These are phyloP conservation scores for Phenacoccus solenopsis DNA, from an alignment of 1,140 invertebrate genomes.

Conservation along the genomic window DNA sequence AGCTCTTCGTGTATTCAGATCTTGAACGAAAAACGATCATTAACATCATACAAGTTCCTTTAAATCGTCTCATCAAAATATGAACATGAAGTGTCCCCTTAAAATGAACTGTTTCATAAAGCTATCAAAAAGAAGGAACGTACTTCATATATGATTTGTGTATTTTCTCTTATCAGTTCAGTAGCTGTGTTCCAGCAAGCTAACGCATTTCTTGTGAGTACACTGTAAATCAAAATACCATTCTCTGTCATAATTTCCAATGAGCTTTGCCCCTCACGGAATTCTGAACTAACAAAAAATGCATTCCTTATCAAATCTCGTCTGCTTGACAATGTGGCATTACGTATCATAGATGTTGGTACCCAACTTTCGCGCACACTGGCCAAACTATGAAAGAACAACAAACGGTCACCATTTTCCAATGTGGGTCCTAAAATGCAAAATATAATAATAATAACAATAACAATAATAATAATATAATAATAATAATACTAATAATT, in stretches of 20 bases:
- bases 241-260: slow-evolving; percentile 31
- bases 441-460: no score
- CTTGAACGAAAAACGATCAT: no score
- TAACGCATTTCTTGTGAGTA: slow-evolving; percentile 30
- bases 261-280: slow-evolving; percentile 28
- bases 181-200: slow-evolving; percentile 33
- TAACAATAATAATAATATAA: no score
- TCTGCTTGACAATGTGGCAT: slow-evolving; percentile 24
- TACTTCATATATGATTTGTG: slow-evolving; percentile 25
- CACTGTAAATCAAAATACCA: slow-evolving; percentile 30
- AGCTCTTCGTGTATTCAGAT: no score
- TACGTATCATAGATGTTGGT: slow-evolving; percentile 41
- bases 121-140: no score
- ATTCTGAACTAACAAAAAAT: slow-evolving; percentile 23
- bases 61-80: no score
- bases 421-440: slow-evolving; percentile 31
- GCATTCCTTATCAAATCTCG: slow-evolving; percentile 20
- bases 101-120: no score
- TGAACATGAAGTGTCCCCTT: no score
- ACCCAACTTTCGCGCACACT: slow-evolving; percentile 55
- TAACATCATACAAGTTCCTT: no score
- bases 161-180: slow-evolving; percentile 22
- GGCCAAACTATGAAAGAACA: slow-evolving; percentile 64
- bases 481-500: no score
- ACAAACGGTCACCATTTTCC: slow-evolving; percentile 39